phyloP scores from a whole-genome alignment of 2,888 invertebrate genomes.

The Campoplex nolae region DNA sequence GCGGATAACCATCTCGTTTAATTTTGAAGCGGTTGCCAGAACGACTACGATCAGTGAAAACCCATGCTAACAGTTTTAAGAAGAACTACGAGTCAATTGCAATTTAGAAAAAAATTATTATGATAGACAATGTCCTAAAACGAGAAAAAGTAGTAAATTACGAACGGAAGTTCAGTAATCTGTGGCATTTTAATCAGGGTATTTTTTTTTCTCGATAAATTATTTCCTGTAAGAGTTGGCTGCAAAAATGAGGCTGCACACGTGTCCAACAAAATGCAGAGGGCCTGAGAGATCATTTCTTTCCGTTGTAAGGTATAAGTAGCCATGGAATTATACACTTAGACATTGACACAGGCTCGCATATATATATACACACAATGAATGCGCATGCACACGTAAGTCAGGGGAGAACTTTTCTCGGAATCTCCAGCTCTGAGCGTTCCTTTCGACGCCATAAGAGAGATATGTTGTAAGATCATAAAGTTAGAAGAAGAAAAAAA shows the following conservation, averaged over 20 bases:
- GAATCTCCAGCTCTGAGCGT: conserved; percentile 52
- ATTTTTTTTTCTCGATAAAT: conserved; percentile 5
- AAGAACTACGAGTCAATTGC: neutral
- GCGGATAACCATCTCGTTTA: neutral
- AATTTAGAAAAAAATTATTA: neutral
- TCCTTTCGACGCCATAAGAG: conserved; percentile 29
- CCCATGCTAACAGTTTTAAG: neutral
- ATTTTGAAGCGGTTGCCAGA: neutral
- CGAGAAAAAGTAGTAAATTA: neutral
- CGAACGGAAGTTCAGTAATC: conserved; percentile 4
- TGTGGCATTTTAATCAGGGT: neutral
- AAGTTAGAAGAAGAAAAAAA: conserved; percentile 53
- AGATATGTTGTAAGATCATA: conserved; percentile 60
- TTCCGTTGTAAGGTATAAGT: conserved; percentile 33
- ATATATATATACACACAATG: neutral
- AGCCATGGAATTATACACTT: conserved; percentile 26
- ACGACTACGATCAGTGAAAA: neutral
- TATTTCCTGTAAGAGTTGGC: conserved; percentile 32
- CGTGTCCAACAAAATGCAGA: conserved; percentile 32
- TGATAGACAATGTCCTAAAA: neutral
- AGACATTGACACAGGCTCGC: neutral
- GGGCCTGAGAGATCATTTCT: conserved; percentile 14
- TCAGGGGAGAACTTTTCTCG: conserved; percentile 60
- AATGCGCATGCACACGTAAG: conserved; percentile 29
- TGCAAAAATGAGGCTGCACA: conserved; percentile 23